These are phyloP conservation scores for Hucho hucho DNA, from an alignment of 2,113 vertebrate species.

Conservation along the genomic window DNA sequence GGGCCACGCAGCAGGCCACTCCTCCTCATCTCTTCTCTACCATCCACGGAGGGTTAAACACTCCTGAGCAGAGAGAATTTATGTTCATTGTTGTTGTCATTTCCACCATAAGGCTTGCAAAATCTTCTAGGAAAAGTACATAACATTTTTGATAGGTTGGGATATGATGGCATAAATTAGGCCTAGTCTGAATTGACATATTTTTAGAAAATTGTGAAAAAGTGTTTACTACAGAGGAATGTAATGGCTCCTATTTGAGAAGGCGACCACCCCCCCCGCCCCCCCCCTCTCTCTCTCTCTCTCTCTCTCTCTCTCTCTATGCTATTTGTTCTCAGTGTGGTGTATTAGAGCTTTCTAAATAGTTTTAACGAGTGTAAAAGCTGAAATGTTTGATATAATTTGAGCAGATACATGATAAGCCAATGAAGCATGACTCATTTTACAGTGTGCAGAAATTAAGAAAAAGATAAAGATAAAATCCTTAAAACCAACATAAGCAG, in stretches of 20 bases:
- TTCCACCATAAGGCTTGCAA: too few species aligned
- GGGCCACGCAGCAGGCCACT: slow-evolving; percentile 35
- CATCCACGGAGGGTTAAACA: slow-evolving; percentile 38
- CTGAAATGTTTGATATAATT: too few species aligned
- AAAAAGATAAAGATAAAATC: slow-evolving; percentile 33
- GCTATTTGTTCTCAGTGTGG: slow-evolving; percentile 33
- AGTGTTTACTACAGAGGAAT: slow-evolving; percentile 40
- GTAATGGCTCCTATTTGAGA: not conserved
- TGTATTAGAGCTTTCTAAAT: slow-evolving; percentile 45
- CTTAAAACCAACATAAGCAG: slow-evolving; percentile 47
- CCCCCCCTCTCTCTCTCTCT: too few species aligned
- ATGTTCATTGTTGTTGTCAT: too few species aligned
- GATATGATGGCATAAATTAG: too few species aligned
- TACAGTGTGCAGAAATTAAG: slow-evolving; percentile 35
- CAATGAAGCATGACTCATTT: slow-evolving; percentile 36
- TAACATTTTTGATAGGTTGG: too few species aligned
- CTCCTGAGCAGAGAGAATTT: slow-evolving; percentile 1
- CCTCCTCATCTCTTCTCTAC: slow-evolving; percentile 50
- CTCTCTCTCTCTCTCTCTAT: not conserved
- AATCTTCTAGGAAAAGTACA: too few species aligned
- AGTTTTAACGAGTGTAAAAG: slow-evolving; percentile 43
- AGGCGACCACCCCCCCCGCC: not conserved
- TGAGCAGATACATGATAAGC: slow-evolving; percentile 22
- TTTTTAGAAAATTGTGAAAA: slow-evolving; percentile 28
- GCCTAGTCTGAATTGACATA: slow-evolving; percentile 7